These are phyloP conservation scores for Coreoperca whiteheadi DNA, from an alignment of 2,113 vertebrate species.

Conservation along the genomic window DNA sequence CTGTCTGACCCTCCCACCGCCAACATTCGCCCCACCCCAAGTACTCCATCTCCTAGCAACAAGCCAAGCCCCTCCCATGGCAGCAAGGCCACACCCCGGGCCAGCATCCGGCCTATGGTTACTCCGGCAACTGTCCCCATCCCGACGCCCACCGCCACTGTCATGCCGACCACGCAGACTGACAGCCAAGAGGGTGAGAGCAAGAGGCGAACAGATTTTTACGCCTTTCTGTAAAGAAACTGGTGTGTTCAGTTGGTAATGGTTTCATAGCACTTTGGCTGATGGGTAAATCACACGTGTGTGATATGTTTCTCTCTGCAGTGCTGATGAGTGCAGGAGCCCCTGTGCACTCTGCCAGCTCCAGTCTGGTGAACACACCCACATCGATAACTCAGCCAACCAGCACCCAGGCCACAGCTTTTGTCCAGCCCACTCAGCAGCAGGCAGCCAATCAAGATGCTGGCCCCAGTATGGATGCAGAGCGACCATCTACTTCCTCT, in stretches of 20 bases:
- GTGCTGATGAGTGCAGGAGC: slow-evolving; percentile 90
- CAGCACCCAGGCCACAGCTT: slow-evolving; percentile 93
- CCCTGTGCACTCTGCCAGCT: slow-evolving; percentile 93
- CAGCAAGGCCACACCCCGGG: slow-evolving; percentile 94
- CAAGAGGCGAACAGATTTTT: background rate
- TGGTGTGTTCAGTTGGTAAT: background rate
- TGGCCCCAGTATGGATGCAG: slow-evolving; percentile 87
- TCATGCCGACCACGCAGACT: slow-evolving; percentile 98
- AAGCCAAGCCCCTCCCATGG: slow-evolving; percentile 86
- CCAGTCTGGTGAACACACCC: slow-evolving; percentile 88
- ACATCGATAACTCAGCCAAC: slow-evolving; percentile 89
- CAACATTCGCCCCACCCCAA: slow-evolving; percentile 98
- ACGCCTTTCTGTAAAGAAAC: background rate
- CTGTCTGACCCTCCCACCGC: slow-evolving; percentile 96
- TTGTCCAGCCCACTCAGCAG: slow-evolving; percentile 98
- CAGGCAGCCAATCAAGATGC: slow-evolving; percentile 90
- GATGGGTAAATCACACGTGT: slow-evolving; percentile 14
- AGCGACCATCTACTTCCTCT: slow-evolving; percentile 93
- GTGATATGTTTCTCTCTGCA: slow-evolving; percentile 69
- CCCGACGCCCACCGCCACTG: slow-evolving; percentile 96
- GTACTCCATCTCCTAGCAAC: slow-evolving; percentile 88
- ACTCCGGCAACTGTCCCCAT: slow-evolving; percentile 92
- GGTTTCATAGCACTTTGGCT: background rate
- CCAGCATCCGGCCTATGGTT: slow-evolving; percentile 98
- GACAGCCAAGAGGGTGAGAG: slow-evolving; percentile 94